Evolutionary conservation across 2,888 invertebrate genomes (phyloP).

Genomic region (Euphydryas editha): DNA sequence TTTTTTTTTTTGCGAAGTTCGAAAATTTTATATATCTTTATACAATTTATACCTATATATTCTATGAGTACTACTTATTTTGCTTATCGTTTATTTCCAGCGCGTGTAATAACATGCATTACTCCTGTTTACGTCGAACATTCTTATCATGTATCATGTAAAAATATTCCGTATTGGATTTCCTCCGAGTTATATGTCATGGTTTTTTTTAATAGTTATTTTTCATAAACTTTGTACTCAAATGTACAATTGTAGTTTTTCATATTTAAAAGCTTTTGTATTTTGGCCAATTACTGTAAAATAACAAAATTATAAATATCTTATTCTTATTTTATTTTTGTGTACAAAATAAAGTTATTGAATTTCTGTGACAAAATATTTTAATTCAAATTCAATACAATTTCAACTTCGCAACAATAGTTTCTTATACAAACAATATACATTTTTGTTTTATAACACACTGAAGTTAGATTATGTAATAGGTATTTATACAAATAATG

Average conservation of each 20-base stretch:
- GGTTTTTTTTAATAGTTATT: background rate
- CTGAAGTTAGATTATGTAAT: no score
- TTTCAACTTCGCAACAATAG: no score
- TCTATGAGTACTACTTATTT: background rate
- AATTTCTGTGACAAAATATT: no score
- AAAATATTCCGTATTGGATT: conserved; percentile 39
- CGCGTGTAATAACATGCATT: conserved; percentile 43
- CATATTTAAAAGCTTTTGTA: background rate
- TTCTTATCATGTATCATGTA: conserved; percentile 47
- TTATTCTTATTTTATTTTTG: no score
- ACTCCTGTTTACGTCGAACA: conserved; percentile 52
- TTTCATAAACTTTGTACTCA: background rate
- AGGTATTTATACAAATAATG: no score
- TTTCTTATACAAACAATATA: no score
- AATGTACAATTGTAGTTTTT: background rate
- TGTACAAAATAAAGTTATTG: no score
- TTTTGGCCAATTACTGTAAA: no score
- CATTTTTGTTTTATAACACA: no score
- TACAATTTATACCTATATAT: no score
- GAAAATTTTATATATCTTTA: background rate
- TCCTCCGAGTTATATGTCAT: conserved; percentile 10
- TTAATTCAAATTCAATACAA: no score
- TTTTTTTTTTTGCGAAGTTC: conserved; percentile 18
- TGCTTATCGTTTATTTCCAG: conserved; percentile 29
- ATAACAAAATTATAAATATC: no score